Evolutionary conservation across 2,113 vertebrate species (phyloP).

Genomic region (Equus quagga): DNA sequence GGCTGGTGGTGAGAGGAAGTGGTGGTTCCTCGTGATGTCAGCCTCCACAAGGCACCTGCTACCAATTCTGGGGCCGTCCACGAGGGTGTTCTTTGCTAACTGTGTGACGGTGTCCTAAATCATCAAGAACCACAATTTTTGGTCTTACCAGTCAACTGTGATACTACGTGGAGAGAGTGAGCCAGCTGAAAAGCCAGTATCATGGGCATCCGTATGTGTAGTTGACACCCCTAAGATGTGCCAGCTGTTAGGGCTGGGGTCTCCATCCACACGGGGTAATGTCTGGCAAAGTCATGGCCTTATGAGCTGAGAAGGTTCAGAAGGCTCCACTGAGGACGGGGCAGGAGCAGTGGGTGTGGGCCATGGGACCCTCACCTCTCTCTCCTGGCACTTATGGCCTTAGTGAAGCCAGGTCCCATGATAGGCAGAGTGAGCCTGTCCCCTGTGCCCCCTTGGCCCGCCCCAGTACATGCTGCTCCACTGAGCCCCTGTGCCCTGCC

Average conservation of each 20-base stretch:
- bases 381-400: neutral
- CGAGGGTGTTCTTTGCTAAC: neutral
- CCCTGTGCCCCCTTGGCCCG: neutral
- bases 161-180: rapidly evolving
- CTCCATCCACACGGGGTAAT: neutral
- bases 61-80: neutral
- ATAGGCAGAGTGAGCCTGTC: neutral
- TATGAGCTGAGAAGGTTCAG: neutral
- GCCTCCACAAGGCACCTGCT: neutral
- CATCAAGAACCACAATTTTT: neutral
- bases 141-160: neutral
- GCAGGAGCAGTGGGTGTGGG: neutral
- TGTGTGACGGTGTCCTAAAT: neutral
- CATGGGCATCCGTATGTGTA: neutral
- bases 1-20: neutral
- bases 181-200: neutral
- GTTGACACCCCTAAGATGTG: neutral
- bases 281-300: neutral
- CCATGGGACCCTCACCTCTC: neutral
- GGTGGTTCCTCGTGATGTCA: neutral
- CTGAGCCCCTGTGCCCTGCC: rapidly evolving
- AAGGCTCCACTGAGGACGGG: neutral
- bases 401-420: rapidly evolving
- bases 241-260: neutral
- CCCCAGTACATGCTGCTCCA: rapidly evolving